A percentile compares a stretch with the other conserved stretches of the same genome.
Evolutionary conservation across 2,888 invertebrate species (phyloP).

Genomic region (Yponomeuta plumbellus): DNA sequence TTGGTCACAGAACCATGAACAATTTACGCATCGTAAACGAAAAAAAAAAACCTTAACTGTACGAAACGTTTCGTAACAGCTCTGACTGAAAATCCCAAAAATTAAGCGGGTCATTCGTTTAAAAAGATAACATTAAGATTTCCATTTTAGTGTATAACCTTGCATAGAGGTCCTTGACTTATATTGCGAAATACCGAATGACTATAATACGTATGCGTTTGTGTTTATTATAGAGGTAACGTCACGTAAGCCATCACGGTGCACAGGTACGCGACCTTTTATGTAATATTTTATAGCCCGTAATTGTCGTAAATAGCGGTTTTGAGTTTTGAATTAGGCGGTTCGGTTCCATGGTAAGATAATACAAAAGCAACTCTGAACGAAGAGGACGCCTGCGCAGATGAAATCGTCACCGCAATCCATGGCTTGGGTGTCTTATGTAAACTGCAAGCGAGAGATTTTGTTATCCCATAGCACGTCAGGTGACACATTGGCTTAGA

Average conservation of each 20-base stretch:
- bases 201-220: background rate
- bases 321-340: conserved; percentile 38
- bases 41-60: conserved; percentile 10
- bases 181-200: conserved; percentile 24
- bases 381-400: conserved; percentile 34
- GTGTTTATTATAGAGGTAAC: conserved; percentile 3
- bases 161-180: conserved; percentile 60
- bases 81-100: conserved; percentile 44
- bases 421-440: conserved; percentile 41
- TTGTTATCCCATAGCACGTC: too few species aligned
- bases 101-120: conserved; percentile 21
- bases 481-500: too few species aligned
- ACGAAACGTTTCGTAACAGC: conserved; percentile 13
- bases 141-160: conserved; percentile 65
- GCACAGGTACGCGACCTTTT: conserved; percentile 14
- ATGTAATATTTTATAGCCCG: conserved; percentile 19
- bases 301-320: conserved; percentile 45
- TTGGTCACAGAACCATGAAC: conserved; percentile 31
- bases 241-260: background rate
- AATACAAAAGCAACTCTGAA: conserved; percentile 27
- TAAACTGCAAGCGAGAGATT: too few species aligned
- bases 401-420: background rate
- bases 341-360: conserved; percentile 13
- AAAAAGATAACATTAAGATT: conserved; percentile 68
- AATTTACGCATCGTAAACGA: conserved; percentile 21